phyloP scores from a whole-genome alignment of 1,140 invertebrate genomes.

The Battus philenor region DNA sequence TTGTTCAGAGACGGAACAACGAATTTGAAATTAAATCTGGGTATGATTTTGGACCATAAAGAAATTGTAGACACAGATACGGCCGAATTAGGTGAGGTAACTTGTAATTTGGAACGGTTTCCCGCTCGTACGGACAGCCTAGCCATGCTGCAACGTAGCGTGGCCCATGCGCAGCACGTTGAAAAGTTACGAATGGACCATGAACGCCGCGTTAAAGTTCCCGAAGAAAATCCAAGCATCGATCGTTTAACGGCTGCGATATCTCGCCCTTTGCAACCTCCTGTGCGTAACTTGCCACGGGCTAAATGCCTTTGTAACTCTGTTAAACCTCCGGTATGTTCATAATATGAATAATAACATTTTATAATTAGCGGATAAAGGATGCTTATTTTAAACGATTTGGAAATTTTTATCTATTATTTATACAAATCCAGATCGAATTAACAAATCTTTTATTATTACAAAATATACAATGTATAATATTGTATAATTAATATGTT shows the following conservation, averaged over 20 bases:
- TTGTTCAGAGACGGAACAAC: conserved; percentile 55
- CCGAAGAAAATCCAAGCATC: conserved; percentile 30
- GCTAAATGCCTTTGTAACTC: conserved; percentile 24
- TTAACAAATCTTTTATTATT: no score
- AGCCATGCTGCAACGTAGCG: conserved; percentile 41
- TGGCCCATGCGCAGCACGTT: conserved; percentile 41
- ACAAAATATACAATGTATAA: no score
- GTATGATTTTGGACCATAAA: conserved; percentile 61
- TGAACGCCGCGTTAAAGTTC: conserved; percentile 32
- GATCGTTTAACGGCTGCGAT: conserved; percentile 36
- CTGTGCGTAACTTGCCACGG: conserved; percentile 25
- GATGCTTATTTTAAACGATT: no score
- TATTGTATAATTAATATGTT: no score
- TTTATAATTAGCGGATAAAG: no score
- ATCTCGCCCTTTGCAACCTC: conserved; percentile 33
- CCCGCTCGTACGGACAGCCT: conserved; percentile 57
- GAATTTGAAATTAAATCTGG: conserved; percentile 59
- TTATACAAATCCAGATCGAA: no score
- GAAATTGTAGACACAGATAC: conserved; percentile 65
- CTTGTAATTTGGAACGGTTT: conserved; percentile 48
- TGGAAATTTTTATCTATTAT: no score
- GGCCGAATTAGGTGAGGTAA: conserved; percentile 55
- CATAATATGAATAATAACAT: no score
- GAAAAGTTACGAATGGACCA: conserved; percentile 36
- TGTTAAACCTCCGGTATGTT: no score